Base-by-base conservation (phyloP, 2,888 invertebrate genomes). In the Exocentrus adspersus region DNA sequence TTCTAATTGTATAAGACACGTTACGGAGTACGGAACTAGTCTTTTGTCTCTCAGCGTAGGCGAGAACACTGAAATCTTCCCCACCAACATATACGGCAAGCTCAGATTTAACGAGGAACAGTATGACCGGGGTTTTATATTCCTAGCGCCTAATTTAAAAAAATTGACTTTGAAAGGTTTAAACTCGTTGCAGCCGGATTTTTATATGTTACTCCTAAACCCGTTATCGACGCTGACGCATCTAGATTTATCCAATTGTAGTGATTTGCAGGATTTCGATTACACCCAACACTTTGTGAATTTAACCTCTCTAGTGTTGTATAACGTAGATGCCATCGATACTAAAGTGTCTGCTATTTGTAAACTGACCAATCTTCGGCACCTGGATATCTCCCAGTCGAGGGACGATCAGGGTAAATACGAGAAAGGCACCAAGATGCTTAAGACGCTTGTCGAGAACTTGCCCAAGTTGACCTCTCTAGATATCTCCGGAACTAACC, bases 401-500 rank as follows among this genome's bases (percentile, higher is more conserved):
- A 87, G 88, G 63, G 88, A 89, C 46, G 87, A 90, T 70, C 74
- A 78, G 28, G 92, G 93, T 3, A 88, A 87, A 66, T 97, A 91
- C 80, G 85, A 87, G 30, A 87, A 90, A 73, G 93, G 94, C 2
- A 93, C 92, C 82, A 85, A 87, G 67, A 85, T 90, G 24, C 83
- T 98, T 41, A 84, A 88, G 17, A 86, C 86, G 71, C 84, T 98
- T 32, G 89, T 97, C 9, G 85, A 86, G 53, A 89, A 85, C 78
- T 85, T 98, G 74, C 92, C 92, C 0, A 81, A 88, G 53, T 84
- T 98, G 63, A 88, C 88, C 42, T 93, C 93, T 19, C 84, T 98
- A 73, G 98, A 98, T 83, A 95, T 98, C 78, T 96, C 97, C 2
- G 97, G 97, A 10, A 98, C 98, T 14, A 97, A 98, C 85, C 85